phyloP scores from a whole-genome alignment of 2,888 invertebrate genomes.

The Notodonta ziczac region DNA sequence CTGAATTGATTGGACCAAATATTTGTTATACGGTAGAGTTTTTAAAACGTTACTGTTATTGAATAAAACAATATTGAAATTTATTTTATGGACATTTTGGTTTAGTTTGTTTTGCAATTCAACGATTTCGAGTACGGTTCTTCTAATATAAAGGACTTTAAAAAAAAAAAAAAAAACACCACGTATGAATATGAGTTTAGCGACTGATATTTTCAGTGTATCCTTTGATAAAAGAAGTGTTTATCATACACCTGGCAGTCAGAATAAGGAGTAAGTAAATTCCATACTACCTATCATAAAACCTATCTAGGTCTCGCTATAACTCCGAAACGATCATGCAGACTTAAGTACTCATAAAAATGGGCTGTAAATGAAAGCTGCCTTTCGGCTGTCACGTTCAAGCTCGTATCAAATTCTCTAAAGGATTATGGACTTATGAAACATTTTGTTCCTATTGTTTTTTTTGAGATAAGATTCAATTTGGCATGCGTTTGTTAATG shows the following conservation, averaged over 20 bases:
- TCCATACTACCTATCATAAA: neutral
- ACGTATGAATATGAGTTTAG: too few relatives aligned
- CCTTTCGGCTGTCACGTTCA: neutral
- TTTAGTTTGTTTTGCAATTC: neutral
- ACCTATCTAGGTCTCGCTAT: conserved; percentile 1
- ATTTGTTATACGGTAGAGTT: neutral
- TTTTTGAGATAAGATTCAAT: too few relatives aligned
- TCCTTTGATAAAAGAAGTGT: too few relatives aligned
- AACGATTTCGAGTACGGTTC: neutral
- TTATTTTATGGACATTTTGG: neutral
- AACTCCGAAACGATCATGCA: conserved; percentile 1
- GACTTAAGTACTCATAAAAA: neutral
- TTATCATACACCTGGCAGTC: too few relatives aligned
- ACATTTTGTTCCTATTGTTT: neutral
- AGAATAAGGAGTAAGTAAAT: too few relatives aligned
- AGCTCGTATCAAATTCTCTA: neutral
- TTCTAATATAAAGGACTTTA: too few relatives aligned
- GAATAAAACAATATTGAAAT: neutral
- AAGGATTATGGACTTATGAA: conserved; percentile 1
- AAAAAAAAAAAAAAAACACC: too few relatives aligned
- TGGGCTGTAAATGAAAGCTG: neutral
- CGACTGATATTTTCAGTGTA: too few relatives aligned
- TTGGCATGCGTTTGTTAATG: too few relatives aligned
- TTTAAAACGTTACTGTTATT: neutral
- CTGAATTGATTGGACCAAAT: conserved; percentile 2